phyloP scores from a whole-genome alignment of 2,888 invertebrate genomes.

The Tyria jacobaeae region DNA sequence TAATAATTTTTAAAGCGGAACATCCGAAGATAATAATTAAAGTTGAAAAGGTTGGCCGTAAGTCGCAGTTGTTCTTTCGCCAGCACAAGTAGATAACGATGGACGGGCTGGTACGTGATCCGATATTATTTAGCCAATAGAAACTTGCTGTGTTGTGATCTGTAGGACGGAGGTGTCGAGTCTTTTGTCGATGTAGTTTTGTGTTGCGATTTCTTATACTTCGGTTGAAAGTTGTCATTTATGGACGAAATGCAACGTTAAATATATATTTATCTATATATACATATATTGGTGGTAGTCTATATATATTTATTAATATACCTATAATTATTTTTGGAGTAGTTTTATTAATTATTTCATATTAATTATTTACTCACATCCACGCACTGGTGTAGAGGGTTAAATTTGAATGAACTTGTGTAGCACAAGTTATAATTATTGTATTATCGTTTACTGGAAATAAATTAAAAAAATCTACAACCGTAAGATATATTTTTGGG shows the following conservation, averaged over 20 bases:
- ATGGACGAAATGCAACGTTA: too few species aligned
- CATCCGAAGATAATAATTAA: slow-evolving; percentile 20
- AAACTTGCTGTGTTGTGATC: slow-evolving; percentile 23
- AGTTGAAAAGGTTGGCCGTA: slow-evolving; percentile 10
- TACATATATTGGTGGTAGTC: too few species aligned
- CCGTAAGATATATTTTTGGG: too few species aligned
- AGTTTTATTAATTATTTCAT: too few species aligned
- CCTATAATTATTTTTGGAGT: neutral
- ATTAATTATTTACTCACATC: too few species aligned
- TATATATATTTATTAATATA: too few species aligned
- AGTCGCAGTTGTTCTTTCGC: slow-evolving; percentile 1
- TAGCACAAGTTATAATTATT: too few species aligned
- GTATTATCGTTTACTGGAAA: too few species aligned
- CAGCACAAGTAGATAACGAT: slow-evolving; percentile 15
- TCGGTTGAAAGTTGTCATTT: slow-evolving; percentile 5
- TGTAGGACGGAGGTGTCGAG: neutral
- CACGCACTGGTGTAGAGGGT: too few species aligned
- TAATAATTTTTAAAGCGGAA: slow-evolving; percentile 5
- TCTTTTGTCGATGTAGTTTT: slow-evolving; percentile 9
- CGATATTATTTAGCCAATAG: slow-evolving; percentile 23
- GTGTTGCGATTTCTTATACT: neutral
- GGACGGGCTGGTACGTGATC: slow-evolving; percentile 12
- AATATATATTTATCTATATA: neutral
- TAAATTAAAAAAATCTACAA: too few species aligned
- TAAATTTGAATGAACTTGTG: too few species aligned